These are phyloP conservation scores for Pelobates fuscus DNA, from an alignment of 2,113 vertebrate genomes.

Conservation along the genomic window DNA sequence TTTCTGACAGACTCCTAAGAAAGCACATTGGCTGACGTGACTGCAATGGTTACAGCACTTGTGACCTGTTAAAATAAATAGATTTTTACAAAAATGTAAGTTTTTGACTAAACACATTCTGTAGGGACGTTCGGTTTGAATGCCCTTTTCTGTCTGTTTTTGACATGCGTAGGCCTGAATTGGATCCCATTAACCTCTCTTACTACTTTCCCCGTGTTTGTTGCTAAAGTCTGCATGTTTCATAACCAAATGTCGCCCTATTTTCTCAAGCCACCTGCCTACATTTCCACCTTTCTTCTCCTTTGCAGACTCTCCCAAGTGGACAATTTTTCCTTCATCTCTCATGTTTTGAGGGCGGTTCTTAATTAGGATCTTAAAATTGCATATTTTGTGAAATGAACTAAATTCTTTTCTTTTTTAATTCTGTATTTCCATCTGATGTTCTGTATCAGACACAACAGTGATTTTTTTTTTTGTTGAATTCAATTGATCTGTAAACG, in stretches of 20 bases:
- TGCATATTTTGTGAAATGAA: conserved; percentile 61
- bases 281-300: conserved; percentile 72
- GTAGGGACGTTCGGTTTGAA: too few species aligned
- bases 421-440: conserved; percentile 67
- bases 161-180: too few species aligned
- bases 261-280: conserved; percentile 47
- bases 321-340: conserved; percentile 66
- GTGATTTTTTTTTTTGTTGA: conserved; percentile 74
- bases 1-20: too few species aligned
- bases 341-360: conserved; percentile 57
- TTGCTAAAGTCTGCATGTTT: conserved; percentile 53
- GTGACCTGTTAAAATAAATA: too few species aligned
- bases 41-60: too few species aligned
- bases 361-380: conserved; percentile 40
- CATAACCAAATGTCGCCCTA: not conserved
- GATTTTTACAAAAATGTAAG: too few species aligned
- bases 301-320: conserved; percentile 86
- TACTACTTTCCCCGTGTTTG: not conserved
- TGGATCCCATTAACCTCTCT: not conserved
- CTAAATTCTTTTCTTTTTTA: conserved; percentile 57
- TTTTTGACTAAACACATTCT: too few species aligned
- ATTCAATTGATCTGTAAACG: conserved; percentile 85
- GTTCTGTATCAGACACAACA: conserved; percentile 76
- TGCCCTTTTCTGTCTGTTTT: too few species aligned
- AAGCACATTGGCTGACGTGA: too few species aligned